These are phyloP conservation scores for Rapana venosa DNA, from an alignment of 2,888 invertebrate species.

Conservation along the genomic window DNA sequence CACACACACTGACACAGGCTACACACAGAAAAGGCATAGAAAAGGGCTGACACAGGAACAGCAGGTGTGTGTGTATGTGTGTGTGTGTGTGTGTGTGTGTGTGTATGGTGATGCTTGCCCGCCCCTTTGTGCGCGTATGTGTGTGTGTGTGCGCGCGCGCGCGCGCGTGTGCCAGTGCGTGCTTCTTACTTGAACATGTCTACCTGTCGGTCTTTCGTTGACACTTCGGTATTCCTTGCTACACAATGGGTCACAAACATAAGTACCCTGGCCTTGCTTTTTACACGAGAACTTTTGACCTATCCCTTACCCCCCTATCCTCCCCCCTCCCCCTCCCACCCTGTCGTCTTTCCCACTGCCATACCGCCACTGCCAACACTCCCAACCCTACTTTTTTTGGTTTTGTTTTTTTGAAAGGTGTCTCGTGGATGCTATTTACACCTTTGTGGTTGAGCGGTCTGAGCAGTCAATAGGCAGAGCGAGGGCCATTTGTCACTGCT, in stretches of 20 bases:
- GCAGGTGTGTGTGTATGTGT: background rate
- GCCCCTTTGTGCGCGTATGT: constrained; percentile 10
- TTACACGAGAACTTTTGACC: too few species aligned
- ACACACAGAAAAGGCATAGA: too few species aligned
- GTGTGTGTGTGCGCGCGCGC: constrained; percentile 20
- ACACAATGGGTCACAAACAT: too few species aligned
- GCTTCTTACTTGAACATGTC: background rate
- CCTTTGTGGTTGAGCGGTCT: background rate
- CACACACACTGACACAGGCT: too few species aligned
- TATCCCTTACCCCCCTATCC: too few species aligned
- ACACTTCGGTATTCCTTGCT: too few species aligned
- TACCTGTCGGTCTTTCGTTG: background rate
- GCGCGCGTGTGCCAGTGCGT: background rate
- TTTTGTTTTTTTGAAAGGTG: background rate
- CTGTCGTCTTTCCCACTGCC: background rate
- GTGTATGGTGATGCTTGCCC: background rate
- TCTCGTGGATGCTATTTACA: background rate
- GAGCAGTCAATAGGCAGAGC: too few species aligned
- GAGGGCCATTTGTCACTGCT: too few species aligned
- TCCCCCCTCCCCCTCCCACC: background rate
- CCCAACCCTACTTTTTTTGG: background rate
- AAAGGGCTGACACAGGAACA: too few species aligned
- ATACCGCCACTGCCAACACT: background rate
- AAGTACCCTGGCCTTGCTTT: too few species aligned
- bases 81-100: background rate